Evolutionary conservation across 2,113 vertebrate species (phyloP), one percentile per base, ranked within the genome.

Genomic region (Struthio camelus): DNA sequence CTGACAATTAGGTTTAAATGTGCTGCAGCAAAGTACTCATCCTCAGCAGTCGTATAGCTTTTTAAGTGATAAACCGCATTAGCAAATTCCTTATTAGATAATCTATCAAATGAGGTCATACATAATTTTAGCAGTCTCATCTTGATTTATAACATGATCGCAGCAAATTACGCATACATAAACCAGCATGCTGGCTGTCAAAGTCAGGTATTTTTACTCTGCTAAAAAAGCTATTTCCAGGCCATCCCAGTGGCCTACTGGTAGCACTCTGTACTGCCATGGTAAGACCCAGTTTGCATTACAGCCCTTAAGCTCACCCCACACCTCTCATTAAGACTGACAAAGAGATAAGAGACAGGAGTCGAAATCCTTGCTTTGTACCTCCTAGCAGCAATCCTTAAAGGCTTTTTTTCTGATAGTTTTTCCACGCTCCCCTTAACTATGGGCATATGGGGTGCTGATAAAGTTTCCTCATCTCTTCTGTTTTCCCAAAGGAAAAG

Each of bases 51-150:
- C 59, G 79, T 96, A 97, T 75, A 96, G 97, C 97, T 98, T 98
- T 98, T 97, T 96, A 98, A 98, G 97, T 97, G 96, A 98, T 97
- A 98, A 97, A 98, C 97, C 96, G 95, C 97, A 97, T 98, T 98
- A 97, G 97, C 96, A 96, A 97, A 98, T 97, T 98, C 96, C 96
- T 97, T 97, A 98, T 98, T 98, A 98, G 97, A 97, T 97, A 97
- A 97, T 97, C 95, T 97, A 95, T 98, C 96, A 97, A 94, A 96
- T 97, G 97, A 96, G 97, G 96, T 93, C 96, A 96, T 94, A 81
- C 91, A 90, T 95, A 97, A 96, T 97, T 96, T 97, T 97, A 96
- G 94, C 91, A 91, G 91, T 80, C 90, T 93, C 89, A 80, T 94
- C 94, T 97, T 97, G 95, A 97, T 97, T 96, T 96, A 93, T 94